Evolutionary conservation across 2,113 vertebrate genomes (phyloP).

Genomic region (Ifrita kowaldi): DNA sequence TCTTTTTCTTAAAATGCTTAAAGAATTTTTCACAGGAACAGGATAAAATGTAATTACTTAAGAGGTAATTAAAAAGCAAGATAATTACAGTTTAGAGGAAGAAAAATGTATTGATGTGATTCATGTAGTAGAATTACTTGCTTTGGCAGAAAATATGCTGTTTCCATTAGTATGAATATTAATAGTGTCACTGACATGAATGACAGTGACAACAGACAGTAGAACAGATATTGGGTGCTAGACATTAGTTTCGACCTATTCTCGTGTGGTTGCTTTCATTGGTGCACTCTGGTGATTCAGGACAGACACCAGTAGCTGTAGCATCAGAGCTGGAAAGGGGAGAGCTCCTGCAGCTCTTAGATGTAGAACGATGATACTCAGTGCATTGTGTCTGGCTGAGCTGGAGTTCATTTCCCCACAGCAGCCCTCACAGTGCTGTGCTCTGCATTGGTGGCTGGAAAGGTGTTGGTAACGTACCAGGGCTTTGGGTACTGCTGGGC

Average conservation of each 20-base stretch:
- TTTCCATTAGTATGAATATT: background rate
- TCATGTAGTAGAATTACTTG: background rate
- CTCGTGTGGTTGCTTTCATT: background rate
- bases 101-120: background rate
- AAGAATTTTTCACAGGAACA: background rate
- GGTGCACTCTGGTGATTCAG: background rate
- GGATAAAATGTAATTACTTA: background rate
- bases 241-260: background rate
- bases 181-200: background rate
- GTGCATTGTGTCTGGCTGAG: background rate
- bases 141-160: background rate
- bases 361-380: background rate
- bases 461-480: background rate
- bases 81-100: background rate
- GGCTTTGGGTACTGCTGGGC: background rate
- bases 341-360: background rate
- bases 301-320: background rate
- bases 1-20: background rate
- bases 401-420: accelerated
- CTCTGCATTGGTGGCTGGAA: background rate
- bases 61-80: background rate
- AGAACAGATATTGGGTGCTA: background rate
- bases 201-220: background rate
- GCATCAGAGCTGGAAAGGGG: background rate
- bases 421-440: background rate